Evolutionary conservation across 2,888 invertebrate species (phyloP), one percentile per base, ranked within the genome.

Genomic region (Chloroclysta siterata): DNA sequence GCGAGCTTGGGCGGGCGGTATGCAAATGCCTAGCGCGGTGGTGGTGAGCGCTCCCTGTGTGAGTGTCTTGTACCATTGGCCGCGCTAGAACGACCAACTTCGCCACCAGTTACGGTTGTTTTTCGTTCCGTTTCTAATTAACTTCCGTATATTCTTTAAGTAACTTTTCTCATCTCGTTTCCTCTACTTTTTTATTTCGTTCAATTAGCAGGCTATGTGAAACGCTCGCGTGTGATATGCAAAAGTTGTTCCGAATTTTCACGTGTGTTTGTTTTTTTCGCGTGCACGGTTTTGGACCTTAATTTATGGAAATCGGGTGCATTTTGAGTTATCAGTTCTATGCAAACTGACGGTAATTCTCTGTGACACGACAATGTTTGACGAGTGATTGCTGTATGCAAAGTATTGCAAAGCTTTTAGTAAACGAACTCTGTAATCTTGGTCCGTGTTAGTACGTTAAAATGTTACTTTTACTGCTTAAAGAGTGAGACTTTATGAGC

Each of bases 41-140:
- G 88, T 84, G 50, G 86, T 83, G 86, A 84, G 83, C 63, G 63
- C 80, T 82, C 79, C 68, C 80, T 87, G 90, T 91, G 91, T 91
- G 91, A 76, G 92, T 92, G 87, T 81, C 83, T 82, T 88, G 88
- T 90, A 90, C 92, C 89, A 91, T 92, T 92, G 92, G 90, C 90
- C 89, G 87, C 88, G 88, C 87, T 93, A 93, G 93, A 93, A 91
- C 92, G 92, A 88, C 92, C 81, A 93, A 93, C 93, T 90, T 93
- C 93, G 93, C 91, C 93, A 91, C 87, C 92, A 92, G 93, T 90
- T 89, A 93, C 93, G 93, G 93, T 93, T 93, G 93, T 93, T 93
- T 92, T 93, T 91, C 91, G 92, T 88, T 91, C 90, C 88, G 87
- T 86, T 90, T 87, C 88, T 93, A 93, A 93, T 93, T 93, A 92